Conservation (phyloP, 2,888 invertebrate genomes). For the Trilocha varians region DNA sequence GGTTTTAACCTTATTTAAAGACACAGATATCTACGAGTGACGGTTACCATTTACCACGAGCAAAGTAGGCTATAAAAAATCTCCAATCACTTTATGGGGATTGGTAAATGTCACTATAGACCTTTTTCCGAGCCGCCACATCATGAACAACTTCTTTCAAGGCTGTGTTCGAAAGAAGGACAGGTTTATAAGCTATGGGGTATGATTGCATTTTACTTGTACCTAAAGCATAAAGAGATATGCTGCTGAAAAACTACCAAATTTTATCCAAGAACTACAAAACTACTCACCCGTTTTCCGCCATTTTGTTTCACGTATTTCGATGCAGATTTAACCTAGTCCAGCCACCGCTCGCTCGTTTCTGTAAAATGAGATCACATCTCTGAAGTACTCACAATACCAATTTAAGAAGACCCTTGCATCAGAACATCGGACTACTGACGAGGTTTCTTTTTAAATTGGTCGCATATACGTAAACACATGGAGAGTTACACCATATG, state of each 20-base stretch:
- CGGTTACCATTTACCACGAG: too few species aligned
- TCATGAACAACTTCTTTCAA: too few species aligned
- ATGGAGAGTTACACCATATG: constrained; percentile 23
- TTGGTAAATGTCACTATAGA: too few species aligned
- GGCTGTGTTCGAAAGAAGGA: too few species aligned
- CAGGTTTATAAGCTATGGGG: too few species aligned
- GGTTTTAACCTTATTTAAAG: too few species aligned
- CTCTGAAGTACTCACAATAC: background rate
- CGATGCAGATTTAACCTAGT: constrained; percentile 21
- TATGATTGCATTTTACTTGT: too few species aligned
- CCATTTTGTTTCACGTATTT: constrained; percentile 32
- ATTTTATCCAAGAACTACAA: background rate
- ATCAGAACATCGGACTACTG: background rate
- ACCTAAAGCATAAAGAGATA: too few species aligned
- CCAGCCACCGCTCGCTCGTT: constrained; percentile 19
- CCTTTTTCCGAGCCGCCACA: too few species aligned
- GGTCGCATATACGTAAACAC: constrained; percentile 37
- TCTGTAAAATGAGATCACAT: constrained; percentile 43
- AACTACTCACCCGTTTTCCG: constrained; percentile 51
- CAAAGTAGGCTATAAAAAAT: too few species aligned
- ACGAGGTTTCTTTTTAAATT: constrained; percentile 31
- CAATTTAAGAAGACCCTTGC: background rate
- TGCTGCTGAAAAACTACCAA: background rate
- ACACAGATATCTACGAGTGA: too few species aligned
- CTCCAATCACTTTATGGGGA: too few species aligned